Percentiles rank a stretch among this genome's conserved stretches.
These are phyloP conservation scores for Dicrostonyx torquatus DNA, from an alignment of 2,797 vertebrate genomes.

Conservation along the genomic window DNA sequence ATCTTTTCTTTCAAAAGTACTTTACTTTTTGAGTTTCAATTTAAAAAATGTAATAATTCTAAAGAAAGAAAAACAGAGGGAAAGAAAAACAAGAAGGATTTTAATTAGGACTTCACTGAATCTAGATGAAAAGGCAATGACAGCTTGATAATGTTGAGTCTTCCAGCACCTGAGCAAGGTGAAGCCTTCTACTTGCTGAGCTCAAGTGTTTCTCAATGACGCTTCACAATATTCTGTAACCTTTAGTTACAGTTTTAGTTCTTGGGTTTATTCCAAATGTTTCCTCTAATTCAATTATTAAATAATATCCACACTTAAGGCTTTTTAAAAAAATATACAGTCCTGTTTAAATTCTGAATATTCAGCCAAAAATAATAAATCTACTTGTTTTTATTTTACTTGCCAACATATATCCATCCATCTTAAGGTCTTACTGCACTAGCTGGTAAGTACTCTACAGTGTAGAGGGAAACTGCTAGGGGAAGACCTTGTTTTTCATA, in stretches of 20 bases:
- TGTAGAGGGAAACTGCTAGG: neutral
- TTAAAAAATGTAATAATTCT: neutral
- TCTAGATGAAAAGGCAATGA: neutral
- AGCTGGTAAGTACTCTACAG: neutral
- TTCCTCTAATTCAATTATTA: slow-evolving; percentile 16
- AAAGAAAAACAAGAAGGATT: neutral
- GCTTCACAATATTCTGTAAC: slow-evolving; percentile 20
- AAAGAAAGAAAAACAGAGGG: neutral
- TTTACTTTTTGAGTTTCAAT: neutral
- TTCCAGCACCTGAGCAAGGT: neutral
- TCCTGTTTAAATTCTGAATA: neutral
- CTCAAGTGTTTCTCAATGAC: neutral
- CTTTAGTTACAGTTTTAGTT: no score
- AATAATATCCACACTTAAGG: slow-evolving; percentile 4
- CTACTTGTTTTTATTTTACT: slow-evolving; percentile 1
- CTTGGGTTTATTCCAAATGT: slow-evolving; percentile 43
- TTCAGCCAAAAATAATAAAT: slow-evolving; percentile 20
- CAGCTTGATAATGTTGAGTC: slow-evolving; percentile 11
- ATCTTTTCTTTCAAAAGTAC: neutral
- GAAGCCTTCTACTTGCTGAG: neutral
- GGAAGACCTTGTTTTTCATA: slow-evolving; percentile 4
- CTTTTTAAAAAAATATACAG: slow-evolving; percentile 32
- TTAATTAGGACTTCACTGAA: neutral
- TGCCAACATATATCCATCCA: slow-evolving; percentile 14
- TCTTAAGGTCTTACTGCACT: neutral